Base-by-base conservation (phyloP, 2,113 vertebrate genomes). In the Oreotrochilus melanogaster region DNA sequence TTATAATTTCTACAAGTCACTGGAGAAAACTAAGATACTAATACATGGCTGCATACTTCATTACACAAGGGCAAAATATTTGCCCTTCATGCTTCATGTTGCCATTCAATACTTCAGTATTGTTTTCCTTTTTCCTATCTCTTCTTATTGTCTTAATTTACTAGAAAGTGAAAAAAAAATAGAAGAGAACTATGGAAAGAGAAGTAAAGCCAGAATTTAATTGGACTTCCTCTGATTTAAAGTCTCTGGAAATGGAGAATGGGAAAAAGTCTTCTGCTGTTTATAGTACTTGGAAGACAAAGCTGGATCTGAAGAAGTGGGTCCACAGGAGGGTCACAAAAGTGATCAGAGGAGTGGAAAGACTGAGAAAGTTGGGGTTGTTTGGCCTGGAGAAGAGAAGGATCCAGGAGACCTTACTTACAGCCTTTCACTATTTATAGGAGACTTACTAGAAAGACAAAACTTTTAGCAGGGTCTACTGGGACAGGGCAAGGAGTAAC, bases 391-490 rank as follows among this genome's bases (percentile, higher is more conserved):
- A 37, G 61, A n/a, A 56, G 19, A 37, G 61, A n/a, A 56, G 31
- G 12, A 25, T 37, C 7, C 1, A 0, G 37, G 27, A 57, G 11
- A 19, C 12, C 6, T 56, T 19, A 57, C 18, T 37, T 18, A 4
- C 1, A 0, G 18, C 23, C n/a, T n/a, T 48, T 10, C 27, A 37
- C 0, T 48, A 19, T 9, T 47, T 37, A 24, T 24, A 80, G n/a
- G 16, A 16, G 17, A 9, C 16, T 11, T 47, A 15, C 9, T 48
- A 48, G 53, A 39, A 69, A 58, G 17, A 45, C 11, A 30, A 1
- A 30, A 8, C 13, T 60, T 31, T 50, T 61, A 61, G 4, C 6
- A 39, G 35, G 12, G 9, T 22, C 9, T 69, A 13, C 27, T 6
- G n/a, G 0, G 0, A 31, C 11, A 80, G 25, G 25, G 31, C 25